phyloP scores from a whole-genome alignment of 2,888 invertebrate species.

The Cotesia congregata region DNA sequence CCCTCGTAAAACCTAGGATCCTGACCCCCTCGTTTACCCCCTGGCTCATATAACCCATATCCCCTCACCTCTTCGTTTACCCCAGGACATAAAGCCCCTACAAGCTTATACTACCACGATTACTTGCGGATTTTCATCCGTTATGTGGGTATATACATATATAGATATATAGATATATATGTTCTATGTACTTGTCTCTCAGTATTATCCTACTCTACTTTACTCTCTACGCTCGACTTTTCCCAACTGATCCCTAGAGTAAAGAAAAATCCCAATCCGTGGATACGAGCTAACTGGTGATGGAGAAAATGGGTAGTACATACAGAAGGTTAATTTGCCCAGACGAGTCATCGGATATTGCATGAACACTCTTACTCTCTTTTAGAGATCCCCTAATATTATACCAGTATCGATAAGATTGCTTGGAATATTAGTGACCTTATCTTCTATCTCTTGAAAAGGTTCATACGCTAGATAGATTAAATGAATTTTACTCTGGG shows the following conservation, averaged over 20 bases:
- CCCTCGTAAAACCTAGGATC: slow-evolving; percentile 52
- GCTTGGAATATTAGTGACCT: slow-evolving; percentile 15
- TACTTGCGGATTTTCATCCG: slow-evolving; percentile 25
- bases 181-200: slow-evolving; percentile 26
- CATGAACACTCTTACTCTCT: slow-evolving; percentile 16
- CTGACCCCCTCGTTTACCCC: slow-evolving; percentile 23
- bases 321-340: slow-evolving; percentile 32
- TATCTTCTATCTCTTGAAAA: background rate
- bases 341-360: slow-evolving; percentile 34
- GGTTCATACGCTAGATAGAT: background rate
- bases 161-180: slow-evolving; percentile 41
- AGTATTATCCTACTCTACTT: background rate
- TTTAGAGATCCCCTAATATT: slow-evolving; percentile 20
- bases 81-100: slow-evolving; percentile 33
- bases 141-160: slow-evolving; percentile 4
- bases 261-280: slow-evolving; percentile 40
- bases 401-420: slow-evolving; percentile 31
- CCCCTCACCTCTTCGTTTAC: slow-evolving; percentile 26
- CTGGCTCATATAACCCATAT: slow-evolving; percentile 50
- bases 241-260: slow-evolving; percentile 35
- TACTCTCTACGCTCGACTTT: slow-evolving; percentile 40
- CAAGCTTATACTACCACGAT: slow-evolving; percentile 31
- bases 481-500: background rate
- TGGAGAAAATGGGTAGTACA: slow-evolving; percentile 25
- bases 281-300: slow-evolving; percentile 20